Evolutionary conservation across 2,113 vertebrate genomes (phyloP), one percentile per base, ranked within the genome.

Genomic region (Mesocricetus auratus): DNA sequence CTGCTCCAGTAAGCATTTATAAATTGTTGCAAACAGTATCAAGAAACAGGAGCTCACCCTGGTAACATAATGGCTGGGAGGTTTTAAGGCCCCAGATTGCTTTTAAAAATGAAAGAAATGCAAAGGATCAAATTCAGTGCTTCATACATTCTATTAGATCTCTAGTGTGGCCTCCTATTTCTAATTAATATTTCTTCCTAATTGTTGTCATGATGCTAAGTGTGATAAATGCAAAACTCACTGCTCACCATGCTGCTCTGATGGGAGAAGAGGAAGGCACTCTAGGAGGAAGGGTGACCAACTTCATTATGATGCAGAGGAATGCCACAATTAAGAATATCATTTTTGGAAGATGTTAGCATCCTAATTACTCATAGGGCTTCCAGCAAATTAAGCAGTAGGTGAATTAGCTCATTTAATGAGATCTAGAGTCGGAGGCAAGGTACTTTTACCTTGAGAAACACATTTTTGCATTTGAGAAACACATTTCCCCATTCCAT

Each of bases 301-400:
- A 97, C 97, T 98, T 97, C 98, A 98, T 97, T 98, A 97, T 98
- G 97, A 98, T 98, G 98, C 98, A 98, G 98, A 99, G 98, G 97
- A 97, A 98, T 91, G 97, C 98, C 98, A 98, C 98, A 98, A 98
- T 98, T 98, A 98, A 99, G 98, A 98, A 98, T 98, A 99, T 98
- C 92, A 98, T 98, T 98, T 98, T 98, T 98, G 97, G 98, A 95
- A 98, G 97, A 98, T 98, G 98, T 98, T 98, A 98, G 97, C 94
- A 97, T 97, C 85, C 71, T 98, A 98, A 99, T 99, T 98, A 98
- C 97, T 99, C 98, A 98, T 74, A 97, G 98, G 98, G 98, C 97
- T 98, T 92, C 94, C 97, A 98, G 98, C 98, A 98, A 98, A 98
- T 98, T 98, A 99, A 98, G 97, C 98, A 97, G 97, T 98, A 98